Evolutionary conservation across 2,113 vertebrate genomes (phyloP), one percentile per base, ranked within the genome.

Genomic region (Tauraco erythrolophus): DNA sequence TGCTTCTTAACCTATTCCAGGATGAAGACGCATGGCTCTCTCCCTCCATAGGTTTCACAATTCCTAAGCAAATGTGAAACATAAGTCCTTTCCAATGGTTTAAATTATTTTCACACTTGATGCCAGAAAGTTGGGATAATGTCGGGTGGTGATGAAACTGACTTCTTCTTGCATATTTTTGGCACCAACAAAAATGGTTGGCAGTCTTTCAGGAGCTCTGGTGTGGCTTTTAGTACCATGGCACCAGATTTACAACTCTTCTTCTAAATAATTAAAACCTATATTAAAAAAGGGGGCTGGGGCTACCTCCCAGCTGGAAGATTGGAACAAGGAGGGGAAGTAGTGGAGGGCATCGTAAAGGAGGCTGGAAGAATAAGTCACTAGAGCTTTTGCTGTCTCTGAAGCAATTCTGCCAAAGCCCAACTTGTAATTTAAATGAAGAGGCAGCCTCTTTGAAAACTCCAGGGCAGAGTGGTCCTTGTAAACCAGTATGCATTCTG

Each of bases 191-290:
- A 35, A 80, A 85, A 86, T 78, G 88, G 77, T 79, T 94, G 76
- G 88, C 93, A 71, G 39, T 25, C 22, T 89, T 91, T 97, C 72
- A 48, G 83, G 56, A 77, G 80, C 68, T 95, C 89, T 94, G 89
- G 88, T 83, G 85, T 91, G 82, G 90, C 70, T 96, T 94, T 97
- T 91, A 93, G 92, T 92, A 92, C 95, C 93, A 92, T 70, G 89
- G 68, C 54, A 84, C 77, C 87, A 82, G 96, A 93, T 94, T 97
- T 97, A 92, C 78, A 94, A 35, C 13, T 58, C 46, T 95, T 68
- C 61, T 96, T 85, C 94, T 97, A 89, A 93, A 96, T 97, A 93
- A 96, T 96, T 97, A 96, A 97, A 96, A 72, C 62, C 66, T 87
- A 71, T 88, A 88, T 91, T 94, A 96, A 87, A 96, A 93, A 90